phyloP scores from a whole-genome alignment of 2,888 invertebrate genomes.

The Agrotis clavis region DNA sequence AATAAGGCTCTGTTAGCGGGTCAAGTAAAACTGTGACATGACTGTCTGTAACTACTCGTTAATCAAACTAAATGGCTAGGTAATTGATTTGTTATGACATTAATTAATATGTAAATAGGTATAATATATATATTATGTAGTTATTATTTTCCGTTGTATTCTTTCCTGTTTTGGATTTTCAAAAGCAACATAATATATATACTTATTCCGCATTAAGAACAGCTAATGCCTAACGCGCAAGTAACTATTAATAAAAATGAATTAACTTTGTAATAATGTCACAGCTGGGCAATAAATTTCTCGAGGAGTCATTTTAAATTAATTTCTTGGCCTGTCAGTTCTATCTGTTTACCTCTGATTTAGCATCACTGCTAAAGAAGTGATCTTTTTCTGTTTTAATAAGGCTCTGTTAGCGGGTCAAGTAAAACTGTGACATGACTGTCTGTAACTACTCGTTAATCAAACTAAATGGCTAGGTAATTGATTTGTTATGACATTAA shows the following conservation, averaged over 20 bases:
- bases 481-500: background rate
- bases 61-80: background rate
- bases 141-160: conserved; percentile 6
- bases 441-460: background rate
- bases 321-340: conserved; percentile 28
- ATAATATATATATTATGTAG: background rate
- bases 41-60: background rate
- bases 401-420: background rate
- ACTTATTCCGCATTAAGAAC: background rate
- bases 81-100: background rate
- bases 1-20: background rate
- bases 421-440: too few species aligned
- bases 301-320: conserved; percentile 29
- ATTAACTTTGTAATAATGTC: conserved; percentile 19
- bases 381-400: background rate
- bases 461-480: background rate
- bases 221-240: background rate
- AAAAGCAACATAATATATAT: conserved; percentile 1
- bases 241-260: conserved; percentile 8
- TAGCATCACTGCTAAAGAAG: too few species aligned
- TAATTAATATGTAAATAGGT: background rate
- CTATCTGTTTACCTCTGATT: too few species aligned
- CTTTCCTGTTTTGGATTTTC: background rate
- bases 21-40: too few species aligned
- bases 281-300: conserved; percentile 27